phyloP scores from a whole-genome alignment of 1,140 invertebrate species.

The Mercenaria mercenaria region DNA sequence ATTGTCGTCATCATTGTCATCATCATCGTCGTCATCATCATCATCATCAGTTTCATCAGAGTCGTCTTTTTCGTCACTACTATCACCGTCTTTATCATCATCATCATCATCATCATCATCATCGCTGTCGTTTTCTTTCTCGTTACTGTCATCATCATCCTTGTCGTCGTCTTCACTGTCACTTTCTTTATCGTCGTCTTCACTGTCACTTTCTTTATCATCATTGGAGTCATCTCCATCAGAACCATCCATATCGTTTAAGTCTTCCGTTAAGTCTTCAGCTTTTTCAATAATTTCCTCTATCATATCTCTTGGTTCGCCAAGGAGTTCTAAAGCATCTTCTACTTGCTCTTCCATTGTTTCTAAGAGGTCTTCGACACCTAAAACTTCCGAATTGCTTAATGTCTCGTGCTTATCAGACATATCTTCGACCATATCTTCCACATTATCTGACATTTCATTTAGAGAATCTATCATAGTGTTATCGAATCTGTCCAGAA shows the following conservation, averaged over 20 bases:
- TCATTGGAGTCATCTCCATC: neutral
- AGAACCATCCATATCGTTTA: neutral
- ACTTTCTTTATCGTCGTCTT: constrained; percentile 22
- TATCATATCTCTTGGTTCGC: neutral
- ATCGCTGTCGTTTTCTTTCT: neutral
- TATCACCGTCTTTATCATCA: neutral
- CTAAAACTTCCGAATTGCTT: neutral
- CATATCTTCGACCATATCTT: neutral
- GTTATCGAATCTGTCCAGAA: neutral
- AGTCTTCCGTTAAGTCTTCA: constrained; percentile 29
- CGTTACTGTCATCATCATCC: neutral
- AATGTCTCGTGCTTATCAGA: neutral
- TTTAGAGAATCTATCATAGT: neutral
- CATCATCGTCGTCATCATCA: constrained; percentile 51
- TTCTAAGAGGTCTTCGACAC: constrained; percentile 39
- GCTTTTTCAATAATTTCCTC: constrained; percentile 37
- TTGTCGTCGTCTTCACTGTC: constrained; percentile 34
- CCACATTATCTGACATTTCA: constrained; percentile 14
- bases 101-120: neutral
- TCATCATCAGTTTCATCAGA: constrained; percentile 39
- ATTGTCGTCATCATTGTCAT: constrained; percentile 33
- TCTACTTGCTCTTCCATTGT: neutral
- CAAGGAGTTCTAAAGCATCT: neutral
- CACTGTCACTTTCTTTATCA: constrained; percentile 26
- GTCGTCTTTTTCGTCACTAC: constrained; percentile 29